Percentiles rank a stretch among this genome's conserved stretches.
Evolutionary conservation across 1,140 invertebrate species (phyloP).

Genomic region (Ctenoplectra terminalis): DNA sequence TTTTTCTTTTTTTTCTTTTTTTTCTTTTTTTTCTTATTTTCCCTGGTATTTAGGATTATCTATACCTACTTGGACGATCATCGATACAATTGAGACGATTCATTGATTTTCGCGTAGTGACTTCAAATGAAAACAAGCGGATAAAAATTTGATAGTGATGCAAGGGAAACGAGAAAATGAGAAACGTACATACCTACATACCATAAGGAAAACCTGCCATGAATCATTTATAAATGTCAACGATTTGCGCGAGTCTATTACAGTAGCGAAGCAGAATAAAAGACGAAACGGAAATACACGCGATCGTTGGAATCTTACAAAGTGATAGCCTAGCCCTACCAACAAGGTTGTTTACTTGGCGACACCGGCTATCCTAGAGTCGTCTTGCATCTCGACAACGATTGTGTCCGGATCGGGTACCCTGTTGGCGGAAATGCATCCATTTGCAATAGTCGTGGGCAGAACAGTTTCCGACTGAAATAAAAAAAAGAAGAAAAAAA

Average conservation of each 20-base stretch:
- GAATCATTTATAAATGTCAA: slow-evolving; percentile 34
- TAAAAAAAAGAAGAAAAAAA: not conserved
- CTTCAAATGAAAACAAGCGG: not conserved
- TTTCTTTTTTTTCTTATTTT: too few relatives aligned
- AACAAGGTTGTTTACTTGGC: slow-evolving; percentile 82
- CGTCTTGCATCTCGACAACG: slow-evolving; percentile 81
- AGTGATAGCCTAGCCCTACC: slow-evolving; percentile 81
- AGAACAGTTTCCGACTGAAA: slow-evolving; percentile 80
- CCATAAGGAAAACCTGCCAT: slow-evolving; percentile 6
- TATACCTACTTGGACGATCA: not conserved
- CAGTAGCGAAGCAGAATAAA: slow-evolving; percentile 8
- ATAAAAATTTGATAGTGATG: not conserved
- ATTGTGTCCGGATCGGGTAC: slow-evolving; percentile 82
- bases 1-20: too few relatives aligned
- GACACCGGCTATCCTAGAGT: slow-evolving; percentile 80
- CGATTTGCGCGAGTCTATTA: slow-evolving; percentile 4
- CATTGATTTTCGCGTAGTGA: not conserved
- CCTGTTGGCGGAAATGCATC: slow-evolving; percentile 81
- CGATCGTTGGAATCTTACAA: slow-evolving; percentile 75
- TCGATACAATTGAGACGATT: not conserved
- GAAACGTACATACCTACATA: not conserved
- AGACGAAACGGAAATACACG: slow-evolving; percentile 24
- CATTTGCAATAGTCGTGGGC: slow-evolving; percentile 80
- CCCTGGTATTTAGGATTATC: too few relatives aligned
- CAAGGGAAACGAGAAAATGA: not conserved